phyloP scores from a whole-genome alignment of 1,140 invertebrate genomes.

The Zophobas morio region DNA sequence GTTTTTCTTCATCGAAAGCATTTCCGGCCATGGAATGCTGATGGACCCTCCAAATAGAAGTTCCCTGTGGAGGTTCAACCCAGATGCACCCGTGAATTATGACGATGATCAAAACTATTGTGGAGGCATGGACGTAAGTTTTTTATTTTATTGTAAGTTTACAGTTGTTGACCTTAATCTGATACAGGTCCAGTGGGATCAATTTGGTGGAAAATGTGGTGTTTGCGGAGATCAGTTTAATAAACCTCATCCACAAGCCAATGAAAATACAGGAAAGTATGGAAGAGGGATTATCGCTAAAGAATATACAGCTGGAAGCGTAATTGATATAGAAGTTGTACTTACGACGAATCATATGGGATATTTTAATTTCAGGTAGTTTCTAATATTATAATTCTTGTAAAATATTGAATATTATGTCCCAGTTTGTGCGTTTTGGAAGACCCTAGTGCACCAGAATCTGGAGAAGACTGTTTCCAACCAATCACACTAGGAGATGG shows the following conservation, averaged over 20 bases:
- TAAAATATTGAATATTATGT: constrained; percentile 59
- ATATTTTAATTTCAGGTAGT: constrained; percentile 70
- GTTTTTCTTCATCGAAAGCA: constrained; percentile 1
- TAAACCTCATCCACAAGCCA: constrained; percentile 69
- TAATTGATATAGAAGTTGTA: constrained; percentile 66
- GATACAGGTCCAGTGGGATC: constrained; percentile 50
- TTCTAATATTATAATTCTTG: background rate
- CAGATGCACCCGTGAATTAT: constrained; percentile 72
- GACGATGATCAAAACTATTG: constrained; percentile 79
- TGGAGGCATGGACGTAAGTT: constrained; percentile 73
- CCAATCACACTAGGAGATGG: constrained; percentile 46
- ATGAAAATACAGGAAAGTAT: constrained; percentile 77
- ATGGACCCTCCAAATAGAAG: constrained; percentile 78
- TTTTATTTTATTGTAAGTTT: background rate
- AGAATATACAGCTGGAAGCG: constrained; percentile 64
- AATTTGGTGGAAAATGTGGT: constrained; percentile 59
- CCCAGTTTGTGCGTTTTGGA: constrained; percentile 54
- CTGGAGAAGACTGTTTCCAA: constrained; percentile 56
- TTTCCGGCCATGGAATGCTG: constrained; percentile 76
- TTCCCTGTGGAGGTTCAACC: constrained; percentile 75
- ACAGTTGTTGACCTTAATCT: constrained; percentile 11
- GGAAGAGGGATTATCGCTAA: constrained; percentile 72
- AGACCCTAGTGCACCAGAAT: constrained; percentile 53
- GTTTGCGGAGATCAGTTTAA: no score
- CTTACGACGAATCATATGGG: constrained; percentile 74